A percentile compares a stretch with the other conserved stretches of the same genome.
Conservation (phyloP, 2,113 vertebrate genomes). For the Nibea albiflora region DNA sequence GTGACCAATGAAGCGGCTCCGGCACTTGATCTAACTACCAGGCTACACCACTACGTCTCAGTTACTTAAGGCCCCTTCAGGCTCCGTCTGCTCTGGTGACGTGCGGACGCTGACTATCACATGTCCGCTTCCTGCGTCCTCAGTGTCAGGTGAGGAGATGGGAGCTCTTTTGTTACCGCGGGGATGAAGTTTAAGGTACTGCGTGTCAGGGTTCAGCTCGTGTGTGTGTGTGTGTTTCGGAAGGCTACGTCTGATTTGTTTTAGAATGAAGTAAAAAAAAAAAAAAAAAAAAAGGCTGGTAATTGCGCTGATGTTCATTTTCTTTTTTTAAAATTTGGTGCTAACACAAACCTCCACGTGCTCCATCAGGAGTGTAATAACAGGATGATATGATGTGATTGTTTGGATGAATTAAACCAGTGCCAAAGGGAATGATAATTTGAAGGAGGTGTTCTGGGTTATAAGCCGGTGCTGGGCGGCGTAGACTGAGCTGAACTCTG, state of each 20-base stretch:
- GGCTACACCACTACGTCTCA: constrained; percentile 57
- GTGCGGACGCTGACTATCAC: constrained; percentile 50
- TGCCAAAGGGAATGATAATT: constrained; percentile 5
- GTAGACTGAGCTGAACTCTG: constrained; percentile 10
- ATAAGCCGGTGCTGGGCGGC: background rate
- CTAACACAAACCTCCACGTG: background rate
- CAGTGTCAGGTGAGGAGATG: constrained; percentile 30
- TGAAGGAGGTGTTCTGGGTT: constrained; percentile 43
- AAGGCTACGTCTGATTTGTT: constrained; percentile 18
- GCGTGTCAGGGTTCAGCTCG: constrained; percentile 34
- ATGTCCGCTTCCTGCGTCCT: constrained; percentile 56
- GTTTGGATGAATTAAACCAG: no score
- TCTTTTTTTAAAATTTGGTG: constrained; percentile 6
- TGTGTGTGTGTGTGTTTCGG: background rate
- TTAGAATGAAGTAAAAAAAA: constrained; percentile 37
- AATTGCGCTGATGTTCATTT: constrained; percentile 7
- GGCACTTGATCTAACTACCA: constrained; percentile 64
- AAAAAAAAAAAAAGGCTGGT: background rate
- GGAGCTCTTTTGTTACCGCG: constrained; percentile 52
- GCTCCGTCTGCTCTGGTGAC: constrained; percentile 52
- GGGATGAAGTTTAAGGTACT: constrained; percentile 38
- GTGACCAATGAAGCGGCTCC: constrained; percentile 32
- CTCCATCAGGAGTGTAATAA: background rate
- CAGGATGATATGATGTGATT: background rate
- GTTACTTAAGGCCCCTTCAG: constrained; percentile 55